These are phyloP conservation scores for Fissipunctia ypsillon DNA, from an alignment of 2,888 invertebrate genomes.

Conservation along the genomic window DNA sequence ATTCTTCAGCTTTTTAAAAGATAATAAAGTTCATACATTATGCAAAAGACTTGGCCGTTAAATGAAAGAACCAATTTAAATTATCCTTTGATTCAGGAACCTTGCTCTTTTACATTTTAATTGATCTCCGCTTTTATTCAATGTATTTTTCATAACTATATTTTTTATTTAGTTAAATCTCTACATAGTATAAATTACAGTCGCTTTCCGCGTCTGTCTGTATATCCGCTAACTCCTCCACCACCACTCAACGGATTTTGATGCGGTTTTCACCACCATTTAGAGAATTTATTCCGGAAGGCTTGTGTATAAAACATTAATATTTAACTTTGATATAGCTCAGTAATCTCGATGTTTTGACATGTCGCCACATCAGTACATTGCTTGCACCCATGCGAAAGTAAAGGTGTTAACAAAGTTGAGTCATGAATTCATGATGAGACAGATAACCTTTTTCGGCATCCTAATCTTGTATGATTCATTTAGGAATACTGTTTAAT, in stretches of 20 bases:
- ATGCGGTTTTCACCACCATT: no score
- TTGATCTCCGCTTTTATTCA: neutral
- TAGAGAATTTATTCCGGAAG: no score
- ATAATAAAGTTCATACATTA: neutral
- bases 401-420: neutral
- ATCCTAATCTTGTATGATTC: slow-evolving; percentile 32
- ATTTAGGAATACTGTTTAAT: slow-evolving; percentile 28
- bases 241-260: no score
- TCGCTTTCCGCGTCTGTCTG: no score
- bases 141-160: neutral
- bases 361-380: no score
- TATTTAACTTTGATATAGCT: no score
- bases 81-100: neutral
- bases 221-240: no score
- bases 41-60: neutral
- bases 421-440: slow-evolving; percentile 37
- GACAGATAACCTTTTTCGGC: slow-evolving; percentile 20
- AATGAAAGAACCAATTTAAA: neutral
- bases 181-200: no score
- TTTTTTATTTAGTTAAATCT: neutral
- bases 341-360: no score
- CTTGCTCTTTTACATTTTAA: slow-evolving; percentile 3
- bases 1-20: neutral
- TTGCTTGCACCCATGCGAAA: no score
- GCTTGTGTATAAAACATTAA: no score